These are phyloP conservation scores for Cotesia glomerata DNA, from an alignment of 1,140 invertebrate genomes.

Conservation along the genomic window DNA sequence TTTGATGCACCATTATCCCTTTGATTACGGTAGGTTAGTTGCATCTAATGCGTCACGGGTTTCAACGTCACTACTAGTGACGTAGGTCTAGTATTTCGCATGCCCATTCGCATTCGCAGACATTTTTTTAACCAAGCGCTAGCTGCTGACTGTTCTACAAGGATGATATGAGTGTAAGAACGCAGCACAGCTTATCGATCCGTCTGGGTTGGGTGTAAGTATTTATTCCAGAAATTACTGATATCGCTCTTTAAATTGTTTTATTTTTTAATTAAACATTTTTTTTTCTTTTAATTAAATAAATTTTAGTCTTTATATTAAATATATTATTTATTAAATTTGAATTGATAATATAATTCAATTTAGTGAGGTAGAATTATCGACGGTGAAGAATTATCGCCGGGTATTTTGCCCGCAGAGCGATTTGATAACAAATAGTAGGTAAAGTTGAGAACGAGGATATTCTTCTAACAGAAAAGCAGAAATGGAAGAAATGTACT, in stretches of 20 bases:
- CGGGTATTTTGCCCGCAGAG: not conserved
- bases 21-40: constrained; percentile 62
- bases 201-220: no score
- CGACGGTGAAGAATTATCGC: not conserved
- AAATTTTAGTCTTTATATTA: no score
- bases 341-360: no score
- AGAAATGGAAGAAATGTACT: constrained; percentile 34
- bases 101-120: not conserved
- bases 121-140: not conserved
- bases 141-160: not conserved
- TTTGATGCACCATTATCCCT: constrained; percentile 61
- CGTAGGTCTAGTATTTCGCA: not conserved
- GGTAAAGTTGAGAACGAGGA: constrained; percentile 46
- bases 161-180: not conserved
- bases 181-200: no score
- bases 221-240: no score
- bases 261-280: no score
- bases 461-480: constrained; percentile 48
- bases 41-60: constrained; percentile 46
- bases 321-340: no score
- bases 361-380: no score
- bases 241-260: no score
- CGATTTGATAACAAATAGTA: constrained; percentile 36
- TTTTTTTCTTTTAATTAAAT: no score
- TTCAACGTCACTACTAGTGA: constrained; percentile 14